A percentile compares a stretch with the other conserved stretches of the same genome.
Conservation (phyloP, 2,888 invertebrate species). For the Gerris lacustris region DNA sequence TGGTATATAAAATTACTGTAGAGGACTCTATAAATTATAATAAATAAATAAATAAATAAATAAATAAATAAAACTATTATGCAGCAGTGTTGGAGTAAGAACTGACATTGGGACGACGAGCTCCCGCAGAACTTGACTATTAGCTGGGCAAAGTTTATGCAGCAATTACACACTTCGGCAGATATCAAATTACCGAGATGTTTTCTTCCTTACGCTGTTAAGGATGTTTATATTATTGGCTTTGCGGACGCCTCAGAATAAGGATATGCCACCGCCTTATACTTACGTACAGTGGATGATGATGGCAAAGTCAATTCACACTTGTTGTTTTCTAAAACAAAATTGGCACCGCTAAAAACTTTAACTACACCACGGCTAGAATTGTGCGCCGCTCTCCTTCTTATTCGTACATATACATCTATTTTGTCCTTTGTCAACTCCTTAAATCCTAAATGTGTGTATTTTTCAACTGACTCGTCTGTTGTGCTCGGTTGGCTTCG, state of each 20-base stretch:
- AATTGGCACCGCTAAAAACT: not conserved
- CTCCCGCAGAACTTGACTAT: not conserved
- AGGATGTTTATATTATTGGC: constrained; percentile 7
- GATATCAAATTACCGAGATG: not conserved
- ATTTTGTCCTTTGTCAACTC: not conserved
- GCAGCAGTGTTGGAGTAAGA: not conserved
- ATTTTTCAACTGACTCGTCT: not conserved
- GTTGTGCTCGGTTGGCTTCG: constrained; percentile 26
- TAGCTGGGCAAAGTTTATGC: not conserved
- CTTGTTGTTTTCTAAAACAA: not conserved
- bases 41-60: too few relatives aligned
- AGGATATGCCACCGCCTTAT: constrained; percentile 13
- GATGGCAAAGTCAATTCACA: not conserved
- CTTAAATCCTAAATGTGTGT: not conserved
- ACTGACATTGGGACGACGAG: not conserved
- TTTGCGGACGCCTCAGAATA: constrained; percentile 11
- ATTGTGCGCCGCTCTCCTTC: not conserved
- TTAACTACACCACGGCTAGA: not conserved
- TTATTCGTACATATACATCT: not conserved
- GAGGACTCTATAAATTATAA: too few relatives aligned
- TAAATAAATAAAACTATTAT: too few relatives aligned
- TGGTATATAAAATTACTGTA: too few relatives aligned
- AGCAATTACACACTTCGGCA: not conserved
- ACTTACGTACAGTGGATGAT: not conserved
- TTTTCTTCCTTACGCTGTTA: not conserved